Evolutionary conservation across 2,888 invertebrate species (phyloP).

Genomic region (Parthenolecanium corni): DNA sequence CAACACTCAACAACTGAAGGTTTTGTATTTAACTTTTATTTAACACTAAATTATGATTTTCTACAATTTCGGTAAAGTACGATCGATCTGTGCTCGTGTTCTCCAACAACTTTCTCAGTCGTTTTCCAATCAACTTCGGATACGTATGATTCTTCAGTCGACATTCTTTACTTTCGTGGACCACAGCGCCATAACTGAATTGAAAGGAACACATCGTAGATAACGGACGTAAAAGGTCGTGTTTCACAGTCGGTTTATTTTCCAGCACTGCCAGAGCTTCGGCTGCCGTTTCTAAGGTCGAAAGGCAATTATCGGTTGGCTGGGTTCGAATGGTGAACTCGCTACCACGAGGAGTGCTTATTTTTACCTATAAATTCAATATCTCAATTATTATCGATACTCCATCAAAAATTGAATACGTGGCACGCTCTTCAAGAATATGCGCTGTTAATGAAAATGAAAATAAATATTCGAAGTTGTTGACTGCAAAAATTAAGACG

Average conservation of each 20-base stretch:
- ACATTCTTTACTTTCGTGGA: slow-evolving; percentile 85
- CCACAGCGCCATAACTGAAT: slow-evolving; percentile 79
- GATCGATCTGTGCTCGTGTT: slow-evolving; percentile 2
- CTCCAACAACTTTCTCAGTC: slow-evolving; percentile 41
- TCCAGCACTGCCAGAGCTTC: slow-evolving; percentile 68
- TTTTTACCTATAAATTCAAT: slow-evolving; percentile 50
- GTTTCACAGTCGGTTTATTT: slow-evolving; percentile 50
- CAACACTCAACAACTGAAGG: too few relatives aligned
- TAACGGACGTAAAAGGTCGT: slow-evolving; percentile 62
- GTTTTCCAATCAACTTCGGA: slow-evolving; percentile 66
- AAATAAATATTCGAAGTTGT: too few relatives aligned
- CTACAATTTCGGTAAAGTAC: slow-evolving; percentile 9
- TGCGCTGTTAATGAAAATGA: too few relatives aligned
- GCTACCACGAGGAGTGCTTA: slow-evolving; percentile 59
- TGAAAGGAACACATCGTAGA: slow-evolving; percentile 76
- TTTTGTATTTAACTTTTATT: too few relatives aligned
- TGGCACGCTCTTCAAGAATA: too few relatives aligned
- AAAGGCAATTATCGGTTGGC: slow-evolving; percentile 80
- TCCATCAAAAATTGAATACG: too few relatives aligned
- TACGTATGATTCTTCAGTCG: slow-evolving; percentile 66
- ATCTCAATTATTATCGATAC: too few relatives aligned
- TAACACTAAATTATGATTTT: neutral
- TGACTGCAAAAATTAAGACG: too few relatives aligned
- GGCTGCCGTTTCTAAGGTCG: slow-evolving; percentile 79
- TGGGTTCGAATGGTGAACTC: slow-evolving; percentile 88